Base-by-base conservation (phyloP, 2,888 invertebrate species). In the Caenorhabditis panamensis region DNA sequence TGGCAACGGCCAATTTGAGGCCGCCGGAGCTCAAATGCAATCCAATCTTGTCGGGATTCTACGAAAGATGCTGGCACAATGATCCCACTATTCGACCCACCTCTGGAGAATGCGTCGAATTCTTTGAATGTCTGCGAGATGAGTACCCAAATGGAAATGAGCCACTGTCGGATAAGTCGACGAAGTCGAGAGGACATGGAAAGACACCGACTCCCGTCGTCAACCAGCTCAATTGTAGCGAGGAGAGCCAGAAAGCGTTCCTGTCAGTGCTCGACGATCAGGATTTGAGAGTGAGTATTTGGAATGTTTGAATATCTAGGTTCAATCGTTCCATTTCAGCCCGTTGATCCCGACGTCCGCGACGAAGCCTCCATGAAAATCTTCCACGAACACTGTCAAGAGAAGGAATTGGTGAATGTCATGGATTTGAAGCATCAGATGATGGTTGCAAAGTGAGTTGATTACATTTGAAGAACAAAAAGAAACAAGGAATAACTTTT, bases 131-230 rank as follows among this genome's bases (percentile, higher is more conserved):
- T 20, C 18, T 28, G 6, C 41, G 62, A 9, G 24, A 88, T 81
- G 63, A 85, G 24, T 88, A 79, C 63, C 87, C 87, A 11, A 77
- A 86, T 36, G 69, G 83, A n/a, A 68, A 82, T 59, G 64, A 79
- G 53, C 87, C 88, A 2, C 59, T 88, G 16, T 59, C 84, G 16
- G 84, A 87, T 31, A 81, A 26, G 79, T 24, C 56, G n/a, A 73
- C 73, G 18, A 87, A 37, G n/a, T 59, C 58, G 2, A 47, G 67
- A n/a, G 53, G 68, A 16, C 47, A 76, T n/a, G 53, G 68, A 13
- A 5, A 54, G 13, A 76, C 76, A 8, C 75, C 75, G n/a, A 62
- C 66, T 0, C n/a, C n/a, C n/a, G 79, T 22, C 94, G 66, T 8
- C n/a, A n/a, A n/a, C n/a, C n/a, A n/a, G n/a, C n/a, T n/a, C n/a